Conservation (phyloP, 2,888 invertebrate genomes). For the Caenorhabditis sulstoni region DNA sequence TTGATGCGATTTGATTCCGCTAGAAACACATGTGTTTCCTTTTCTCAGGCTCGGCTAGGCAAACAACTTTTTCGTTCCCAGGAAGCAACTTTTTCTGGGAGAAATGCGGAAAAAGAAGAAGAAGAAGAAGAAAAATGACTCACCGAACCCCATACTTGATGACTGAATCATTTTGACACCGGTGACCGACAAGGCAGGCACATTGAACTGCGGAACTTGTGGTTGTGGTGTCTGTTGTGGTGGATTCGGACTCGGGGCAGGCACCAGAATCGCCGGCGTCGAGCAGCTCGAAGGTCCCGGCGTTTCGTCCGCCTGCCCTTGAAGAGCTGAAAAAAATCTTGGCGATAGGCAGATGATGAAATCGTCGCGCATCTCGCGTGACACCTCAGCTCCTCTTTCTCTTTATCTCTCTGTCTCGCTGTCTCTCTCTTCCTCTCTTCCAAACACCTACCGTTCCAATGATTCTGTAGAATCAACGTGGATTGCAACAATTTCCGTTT, state of each 20-base stretch:
- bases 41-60: no score
- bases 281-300: no score
- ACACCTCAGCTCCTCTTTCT: no score
- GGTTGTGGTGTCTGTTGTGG: conserved; percentile 26
- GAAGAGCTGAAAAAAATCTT: conserved; percentile 12
- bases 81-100: not conserved
- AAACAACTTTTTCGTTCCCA: not conserved
- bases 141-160: conserved; percentile 70
- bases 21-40: no score
- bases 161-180: conserved; percentile 63
- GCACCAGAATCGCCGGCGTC: no score
- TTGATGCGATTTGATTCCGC: no score
- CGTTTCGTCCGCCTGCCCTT: not conserved
- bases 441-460: conserved; percentile 46
- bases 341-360: no score
- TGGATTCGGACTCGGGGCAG: not conserved
- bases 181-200: conserved; percentile 34
- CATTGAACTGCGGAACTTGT: conserved; percentile 12
- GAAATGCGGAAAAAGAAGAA: not conserved
- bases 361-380: no score
- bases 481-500: conserved; percentile 62
- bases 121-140: conserved; percentile 11
- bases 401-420: no score
- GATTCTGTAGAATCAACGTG: conserved; percentile 56
- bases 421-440: no score